Evolutionary conservation across 2,797 vertebrate genomes (phyloP).

Genomic region (Trachurus trachurus): DNA sequence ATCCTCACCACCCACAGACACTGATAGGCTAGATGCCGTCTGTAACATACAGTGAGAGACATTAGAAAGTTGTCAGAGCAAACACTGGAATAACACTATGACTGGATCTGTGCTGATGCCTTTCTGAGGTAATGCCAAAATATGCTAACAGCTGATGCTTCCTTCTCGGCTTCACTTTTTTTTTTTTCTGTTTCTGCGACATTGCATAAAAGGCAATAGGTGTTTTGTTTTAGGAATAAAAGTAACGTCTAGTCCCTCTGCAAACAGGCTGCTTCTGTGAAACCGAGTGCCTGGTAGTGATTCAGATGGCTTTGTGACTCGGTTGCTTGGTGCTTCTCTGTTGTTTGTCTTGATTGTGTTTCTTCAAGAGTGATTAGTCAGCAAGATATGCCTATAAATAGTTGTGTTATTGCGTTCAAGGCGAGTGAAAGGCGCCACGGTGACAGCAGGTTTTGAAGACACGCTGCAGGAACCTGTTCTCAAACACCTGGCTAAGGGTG

Average conservation of each 20-base stretch:
- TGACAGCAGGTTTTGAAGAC: conserved; percentile 1
- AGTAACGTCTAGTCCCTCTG: not conserved
- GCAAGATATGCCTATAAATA: conserved; percentile 15
- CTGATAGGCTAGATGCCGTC: conserved; percentile 66
- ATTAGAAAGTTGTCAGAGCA: conserved; percentile 70
- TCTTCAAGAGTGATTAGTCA: conserved; percentile 34
- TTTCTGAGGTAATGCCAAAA: conserved; percentile 80
- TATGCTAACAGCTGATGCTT: conserved; percentile 13
- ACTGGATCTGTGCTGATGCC: conserved; percentile 64
- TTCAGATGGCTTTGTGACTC: not conserved
- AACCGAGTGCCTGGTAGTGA: not conserved
- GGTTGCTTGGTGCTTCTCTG: not conserved
- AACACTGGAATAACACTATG: conserved; percentile 73
- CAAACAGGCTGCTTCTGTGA: conserved; percentile 14
- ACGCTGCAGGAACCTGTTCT: not conserved
- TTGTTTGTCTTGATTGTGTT: conserved; percentile 15
- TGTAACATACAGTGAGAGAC: conserved; percentile 65
- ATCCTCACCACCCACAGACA: conserved; percentile 76
- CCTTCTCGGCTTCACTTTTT: not conserved
- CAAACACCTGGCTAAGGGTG: not conserved
- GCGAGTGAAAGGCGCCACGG: not conserved
- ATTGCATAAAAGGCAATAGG: conserved; percentile 1
- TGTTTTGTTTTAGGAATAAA: not conserved
- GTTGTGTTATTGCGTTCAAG: not conserved
- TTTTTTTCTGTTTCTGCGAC: conserved; percentile 4